Evolutionary conservation across 2,888 invertebrate genomes (phyloP).

Genomic region (Oscheius sp.): DNA sequence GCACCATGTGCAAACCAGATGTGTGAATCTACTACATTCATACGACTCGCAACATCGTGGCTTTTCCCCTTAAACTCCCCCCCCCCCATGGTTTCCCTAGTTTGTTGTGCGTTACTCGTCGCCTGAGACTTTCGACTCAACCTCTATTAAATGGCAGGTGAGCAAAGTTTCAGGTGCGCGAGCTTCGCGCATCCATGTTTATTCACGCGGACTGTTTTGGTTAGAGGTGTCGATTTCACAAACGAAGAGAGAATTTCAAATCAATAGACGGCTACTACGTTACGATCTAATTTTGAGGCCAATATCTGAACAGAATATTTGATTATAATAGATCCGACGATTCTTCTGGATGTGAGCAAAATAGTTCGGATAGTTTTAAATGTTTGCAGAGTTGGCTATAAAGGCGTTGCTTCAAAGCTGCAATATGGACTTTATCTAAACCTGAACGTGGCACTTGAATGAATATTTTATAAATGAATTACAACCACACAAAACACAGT

Average conservation of each 20-base stretch:
- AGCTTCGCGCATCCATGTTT: constrained; percentile 41
- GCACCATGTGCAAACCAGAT: constrained; percentile 30
- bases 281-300: too few species aligned
- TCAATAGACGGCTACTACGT: not conserved
- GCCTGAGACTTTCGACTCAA: constrained; percentile 69
- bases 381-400: too few species aligned
- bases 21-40: constrained; percentile 18
- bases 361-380: not conserved
- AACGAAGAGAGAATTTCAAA: not conserved
- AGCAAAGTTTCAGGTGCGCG: constrained; percentile 71
- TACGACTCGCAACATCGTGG: constrained; percentile 23
- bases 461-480: too few species aligned
- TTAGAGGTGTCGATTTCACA: not conserved
- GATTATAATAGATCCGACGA: constrained; percentile 4
- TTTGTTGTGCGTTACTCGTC: constrained; percentile 47
- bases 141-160: constrained; percentile 64
- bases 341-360: too few species aligned
- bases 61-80: not conserved
- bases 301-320: constrained; percentile 27
- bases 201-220: constrained; percentile 1
- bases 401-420: too few species aligned
- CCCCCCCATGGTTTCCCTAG: not conserved
- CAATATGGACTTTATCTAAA: too few species aligned
- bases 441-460: too few species aligned
- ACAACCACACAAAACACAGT: too few species aligned